Percentiles rank a stretch among this genome's conserved stretches.
phyloP scores from a whole-genome alignment of 2,113 vertebrate genomes.

The Syngnathus typhle region DNA sequence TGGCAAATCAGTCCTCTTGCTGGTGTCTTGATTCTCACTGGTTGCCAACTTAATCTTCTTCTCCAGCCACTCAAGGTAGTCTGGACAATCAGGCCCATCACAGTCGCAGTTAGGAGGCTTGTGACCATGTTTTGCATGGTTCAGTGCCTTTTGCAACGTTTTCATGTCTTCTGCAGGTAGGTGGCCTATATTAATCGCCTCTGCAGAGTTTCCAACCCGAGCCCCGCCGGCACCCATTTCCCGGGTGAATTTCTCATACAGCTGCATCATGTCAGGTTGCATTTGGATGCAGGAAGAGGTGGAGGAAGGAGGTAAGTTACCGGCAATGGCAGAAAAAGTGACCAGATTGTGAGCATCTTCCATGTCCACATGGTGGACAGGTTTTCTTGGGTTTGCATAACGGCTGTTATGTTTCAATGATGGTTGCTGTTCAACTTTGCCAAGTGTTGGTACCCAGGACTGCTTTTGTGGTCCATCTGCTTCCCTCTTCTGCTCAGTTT shows the following conservation, averaged over 20 bases:
- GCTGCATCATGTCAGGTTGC: slow-evolving; percentile 66
- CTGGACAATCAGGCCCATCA: slow-evolving; percentile 91
- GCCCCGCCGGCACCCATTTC: slow-evolving; percentile 75
- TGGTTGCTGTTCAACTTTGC: slow-evolving; percentile 58
- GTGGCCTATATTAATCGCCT: slow-evolving; percentile 45
- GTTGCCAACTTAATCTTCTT: slow-evolving; percentile 86
- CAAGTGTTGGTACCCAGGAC: slow-evolving; percentile 58
- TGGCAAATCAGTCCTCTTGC: slow-evolving; percentile 43
- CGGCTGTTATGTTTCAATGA: slow-evolving; percentile 49
- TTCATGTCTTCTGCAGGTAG: slow-evolving; percentile 77
- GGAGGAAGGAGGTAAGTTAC: slow-evolving; percentile 74
- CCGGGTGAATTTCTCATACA: slow-evolving; percentile 87
- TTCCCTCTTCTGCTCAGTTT: slow-evolving; percentile 68
- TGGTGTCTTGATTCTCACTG: slow-evolving; percentile 51
- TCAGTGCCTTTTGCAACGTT: slow-evolving; percentile 82
- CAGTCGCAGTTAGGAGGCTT: slow-evolving; percentile 95
- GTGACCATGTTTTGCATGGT: slow-evolving; percentile 84
- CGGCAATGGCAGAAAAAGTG: slow-evolving; percentile 85
- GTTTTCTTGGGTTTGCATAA: slow-evolving; percentile 30
- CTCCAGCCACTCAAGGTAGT: slow-evolving; percentile 97
- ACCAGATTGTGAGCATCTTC: slow-evolving; percentile 89
- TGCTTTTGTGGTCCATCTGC: slow-evolving; percentile 53
- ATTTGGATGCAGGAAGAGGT: slow-evolving; percentile 50
- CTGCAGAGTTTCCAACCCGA: slow-evolving; percentile 51
- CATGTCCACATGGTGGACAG: slow-evolving; percentile 68